A percentile compares a stretch with the other conserved stretches of the same genome.
phyloP scores from a whole-genome alignment of 92 coral and sea anemone species.

The Epizoanthus ramosus region DNA sequence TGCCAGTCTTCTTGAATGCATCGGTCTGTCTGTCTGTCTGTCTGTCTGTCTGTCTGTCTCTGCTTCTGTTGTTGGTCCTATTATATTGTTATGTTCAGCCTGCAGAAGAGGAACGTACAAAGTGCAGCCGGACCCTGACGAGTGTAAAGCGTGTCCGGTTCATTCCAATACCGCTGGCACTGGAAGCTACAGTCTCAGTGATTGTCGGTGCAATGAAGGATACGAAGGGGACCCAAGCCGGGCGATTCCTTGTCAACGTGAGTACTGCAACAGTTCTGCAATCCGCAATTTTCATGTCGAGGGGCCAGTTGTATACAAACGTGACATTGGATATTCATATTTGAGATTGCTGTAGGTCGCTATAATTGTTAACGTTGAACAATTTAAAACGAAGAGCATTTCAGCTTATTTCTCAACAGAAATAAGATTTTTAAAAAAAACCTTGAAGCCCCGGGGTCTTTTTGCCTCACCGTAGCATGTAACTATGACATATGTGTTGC shows the following conservation, averaged over 20 bases:
- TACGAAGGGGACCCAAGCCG: constrained; percentile 76
- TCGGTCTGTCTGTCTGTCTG: background rate
- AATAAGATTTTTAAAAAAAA: too few relatives aligned
- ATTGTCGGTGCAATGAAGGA: constrained; percentile 75
- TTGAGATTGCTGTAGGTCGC: too few relatives aligned
- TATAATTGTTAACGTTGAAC: too few relatives aligned
- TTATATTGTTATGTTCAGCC: constrained; percentile 45
- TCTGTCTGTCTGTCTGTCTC: background rate
- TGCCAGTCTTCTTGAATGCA: too few relatives aligned
- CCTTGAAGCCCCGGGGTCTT: too few relatives aligned
- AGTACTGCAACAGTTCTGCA: constrained; percentile 5
- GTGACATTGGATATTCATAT: too few relatives aligned
- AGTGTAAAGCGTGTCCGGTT: constrained; percentile 75
- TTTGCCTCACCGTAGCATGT: too few relatives aligned
- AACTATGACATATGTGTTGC: too few relatives aligned
- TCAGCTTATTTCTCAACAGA: too few relatives aligned
- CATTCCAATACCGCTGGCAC: constrained; percentile 67
- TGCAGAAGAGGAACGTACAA: constrained; percentile 83
- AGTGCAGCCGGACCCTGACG: constrained; percentile 60
- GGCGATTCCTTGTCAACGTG: constrained; percentile 66
- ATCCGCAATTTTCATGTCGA: background rate
- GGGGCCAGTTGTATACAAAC: too few relatives aligned
- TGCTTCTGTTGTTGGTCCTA: background rate
- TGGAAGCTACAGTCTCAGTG: constrained; percentile 66
- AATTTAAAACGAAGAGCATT: too few relatives aligned